These are phyloP conservation scores for Moxostoma hubbsi DNA, from an alignment of 2,797 vertebrate species.

Conservation along the genomic window DNA sequence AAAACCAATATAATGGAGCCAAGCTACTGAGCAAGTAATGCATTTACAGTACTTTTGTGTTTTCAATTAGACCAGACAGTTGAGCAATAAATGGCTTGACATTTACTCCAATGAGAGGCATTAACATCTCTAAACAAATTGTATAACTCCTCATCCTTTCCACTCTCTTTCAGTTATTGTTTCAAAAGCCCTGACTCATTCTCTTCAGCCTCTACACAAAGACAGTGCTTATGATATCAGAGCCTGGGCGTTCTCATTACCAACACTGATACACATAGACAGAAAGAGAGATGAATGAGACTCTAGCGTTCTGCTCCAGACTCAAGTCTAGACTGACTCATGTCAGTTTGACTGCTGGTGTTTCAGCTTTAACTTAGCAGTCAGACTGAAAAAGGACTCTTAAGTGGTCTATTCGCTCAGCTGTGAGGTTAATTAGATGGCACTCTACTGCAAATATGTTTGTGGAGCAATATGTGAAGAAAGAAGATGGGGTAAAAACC, in stretches of 20 bases:
- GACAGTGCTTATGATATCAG: slow-evolving; percentile 6
- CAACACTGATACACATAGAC: neutral
- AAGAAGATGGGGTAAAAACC: neutral
- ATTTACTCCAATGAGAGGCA: slow-evolving; percentile 18
- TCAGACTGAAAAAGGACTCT: slow-evolving; percentile 23
- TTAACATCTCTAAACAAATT: slow-evolving; percentile 9
- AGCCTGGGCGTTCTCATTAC: slow-evolving; percentile 25
- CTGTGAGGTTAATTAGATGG: slow-evolving; percentile 32
- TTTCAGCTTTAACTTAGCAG: slow-evolving; percentile 41
- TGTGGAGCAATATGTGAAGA: slow-evolving; percentile 1
- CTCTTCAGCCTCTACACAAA: slow-evolving; percentile 8
- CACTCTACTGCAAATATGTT: slow-evolving; percentile 21
- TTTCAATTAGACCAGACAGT: neutral
- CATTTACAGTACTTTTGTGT: neutral
- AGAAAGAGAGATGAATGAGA: slow-evolving; percentile 45
- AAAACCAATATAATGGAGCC: neutral
- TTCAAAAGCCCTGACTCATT: slow-evolving; percentile 37
- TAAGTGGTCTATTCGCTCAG: slow-evolving; percentile 18
- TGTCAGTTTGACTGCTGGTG: slow-evolving; percentile 50
- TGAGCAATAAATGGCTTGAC: slow-evolving; percentile 28
- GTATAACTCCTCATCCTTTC: slow-evolving; percentile 21
- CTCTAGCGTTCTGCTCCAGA: slow-evolving; percentile 40
- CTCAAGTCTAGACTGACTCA: slow-evolving; percentile 54
- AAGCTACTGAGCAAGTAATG: neutral
- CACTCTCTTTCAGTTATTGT: slow-evolving; percentile 9